Evolutionary conservation across 2,113 vertebrate species (phyloP), one percentile per base, ranked within the genome.

Genomic region (Neodon shergylaensis): DNA sequence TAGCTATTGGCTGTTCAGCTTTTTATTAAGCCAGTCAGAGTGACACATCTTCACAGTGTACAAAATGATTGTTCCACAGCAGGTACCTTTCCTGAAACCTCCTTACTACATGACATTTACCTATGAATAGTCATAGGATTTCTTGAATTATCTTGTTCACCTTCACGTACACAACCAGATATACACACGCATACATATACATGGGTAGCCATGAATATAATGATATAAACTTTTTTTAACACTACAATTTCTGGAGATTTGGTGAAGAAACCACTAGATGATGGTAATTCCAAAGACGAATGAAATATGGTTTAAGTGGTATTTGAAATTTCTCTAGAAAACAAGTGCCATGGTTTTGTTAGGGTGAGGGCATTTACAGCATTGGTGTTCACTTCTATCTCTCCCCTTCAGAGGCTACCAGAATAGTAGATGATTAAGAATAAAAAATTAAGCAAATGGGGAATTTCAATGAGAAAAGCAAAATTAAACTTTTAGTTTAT

Each of bases 311-410:
- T n/a, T 94, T 93, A 92, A 68, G 28, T 79, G 31, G 2, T 88
- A 42, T 54, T 90, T 97, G 58, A 33, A 83, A 73, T 96, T 97
- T 93, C 68, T 95, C 19, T 76, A 73, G 61, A 88, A 92, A 79
- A 4, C 28, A 82, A 0, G 79, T 90, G 1, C 61, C 8, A 61
- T 82, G 58, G 73, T 26, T 70, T 17, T 78, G 49, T 87, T 89
- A 24, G 72, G 47, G 8, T 92, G 58, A 86, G 3, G 49, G 8
- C 16, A 26, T 91, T 36, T 44, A 6, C 12, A 78, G 72, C 33
- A 68, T 81, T 91, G 79, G 42, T 26, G 79, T 65, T 66, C n/a
- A 78, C 7, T 58, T 91, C 36, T 31, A 31, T 88, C 63, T 65
- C 68, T 31, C 26, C 8, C 47, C 73, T 83, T 94, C 19, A 76